Evolutionary conservation across 2,888 invertebrate genomes (phyloP), one percentile per base, ranked within the genome.

Genomic region (Embidobia sp.): DNA sequence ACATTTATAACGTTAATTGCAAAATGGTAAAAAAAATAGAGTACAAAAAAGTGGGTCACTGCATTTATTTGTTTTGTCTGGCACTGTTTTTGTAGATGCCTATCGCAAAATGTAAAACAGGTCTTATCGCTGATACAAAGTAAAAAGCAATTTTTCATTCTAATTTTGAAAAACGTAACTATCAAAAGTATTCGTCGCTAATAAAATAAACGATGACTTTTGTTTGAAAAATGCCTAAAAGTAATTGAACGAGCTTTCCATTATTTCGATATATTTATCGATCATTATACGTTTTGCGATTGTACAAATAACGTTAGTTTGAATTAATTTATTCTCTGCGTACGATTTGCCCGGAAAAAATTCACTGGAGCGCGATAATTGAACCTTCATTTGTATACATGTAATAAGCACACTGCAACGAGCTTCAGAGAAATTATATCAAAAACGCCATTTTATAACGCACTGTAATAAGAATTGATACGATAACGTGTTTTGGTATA

Each of bases 141-240:
- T 19, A 31, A 26, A 46, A 35, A 37, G 61, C 35, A 35, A 61
- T 48, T 48, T 61, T 61, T 61, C 61, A 61, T 48, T 48, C n/a
- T 27, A 35, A 46, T 48, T 61, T 48, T 42, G 6, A 18, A 42
- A 31, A 31, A 44, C 13, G 19, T 19, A n/a, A 19, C 42, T n/a
- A 8, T 5, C 10, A 31, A n/a, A 3, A 19, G 8, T 44, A 44
- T 10, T n/a, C 15, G 8, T 7, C 4, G 22, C 31, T 57, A 40
- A 33, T 44, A 57, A 31, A 44, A 16, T 42, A 42, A 22, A 57
- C 31, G 18, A 57, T 31, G 29, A 31, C 31, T 42, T 42, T 57
- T 57, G 15, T 42, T n/a, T n/a, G n/a, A n/a, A n/a, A n/a, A n/a
- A n/a, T n/a, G n/a, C 15, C n/a, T 37, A 10, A 26, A 26, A 19